Evolutionary conservation across 92 coral and sea anemone species (phyloP).

Genomic region (Palythoa grandis): DNA sequence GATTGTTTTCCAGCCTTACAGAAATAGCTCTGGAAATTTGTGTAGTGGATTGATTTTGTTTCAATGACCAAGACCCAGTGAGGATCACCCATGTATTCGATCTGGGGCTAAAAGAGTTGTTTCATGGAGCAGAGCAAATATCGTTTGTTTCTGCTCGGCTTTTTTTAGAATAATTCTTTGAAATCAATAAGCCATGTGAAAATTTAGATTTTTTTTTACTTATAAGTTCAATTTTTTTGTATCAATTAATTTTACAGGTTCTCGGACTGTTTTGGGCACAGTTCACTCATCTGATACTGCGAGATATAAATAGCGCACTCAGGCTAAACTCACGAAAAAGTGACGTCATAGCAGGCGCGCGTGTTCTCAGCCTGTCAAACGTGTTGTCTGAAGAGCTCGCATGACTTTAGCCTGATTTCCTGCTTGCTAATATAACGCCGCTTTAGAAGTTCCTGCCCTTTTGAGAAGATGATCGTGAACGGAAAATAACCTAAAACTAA

Average conservation of each 20-base stretch:
- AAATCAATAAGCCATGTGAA: background rate
- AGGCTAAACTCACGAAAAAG: conserved; percentile 49
- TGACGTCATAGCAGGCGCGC: conserved; percentile 43
- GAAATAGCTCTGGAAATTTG: background rate
- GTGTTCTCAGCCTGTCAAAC: conserved; percentile 43
- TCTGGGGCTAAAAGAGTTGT: background rate
- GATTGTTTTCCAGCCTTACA: background rate
- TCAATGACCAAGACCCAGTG: background rate
- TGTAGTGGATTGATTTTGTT: background rate
- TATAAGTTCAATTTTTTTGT: background rate
- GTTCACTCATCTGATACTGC: conserved; percentile 7
- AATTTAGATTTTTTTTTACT: background rate
- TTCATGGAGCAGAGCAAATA: background rate
- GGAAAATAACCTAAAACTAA: conserved; percentile 5
- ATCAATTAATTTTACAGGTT: conserved; percentile 4
- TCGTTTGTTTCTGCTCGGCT: background rate
- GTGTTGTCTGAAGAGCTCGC: conserved; percentile 39
- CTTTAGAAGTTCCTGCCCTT: conserved; percentile 30
- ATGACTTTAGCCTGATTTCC: conserved; percentile 49
- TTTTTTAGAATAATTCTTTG: background rate
- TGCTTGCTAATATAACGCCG: conserved; percentile 37
- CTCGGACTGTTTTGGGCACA: background rate
- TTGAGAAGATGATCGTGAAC: conserved; percentile 29
- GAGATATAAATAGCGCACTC: conserved; percentile 27
- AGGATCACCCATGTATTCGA: background rate